Base-by-base conservation (phyloP, 2,113 vertebrate species). In the Tretioscincus oriximinensis region DNA sequence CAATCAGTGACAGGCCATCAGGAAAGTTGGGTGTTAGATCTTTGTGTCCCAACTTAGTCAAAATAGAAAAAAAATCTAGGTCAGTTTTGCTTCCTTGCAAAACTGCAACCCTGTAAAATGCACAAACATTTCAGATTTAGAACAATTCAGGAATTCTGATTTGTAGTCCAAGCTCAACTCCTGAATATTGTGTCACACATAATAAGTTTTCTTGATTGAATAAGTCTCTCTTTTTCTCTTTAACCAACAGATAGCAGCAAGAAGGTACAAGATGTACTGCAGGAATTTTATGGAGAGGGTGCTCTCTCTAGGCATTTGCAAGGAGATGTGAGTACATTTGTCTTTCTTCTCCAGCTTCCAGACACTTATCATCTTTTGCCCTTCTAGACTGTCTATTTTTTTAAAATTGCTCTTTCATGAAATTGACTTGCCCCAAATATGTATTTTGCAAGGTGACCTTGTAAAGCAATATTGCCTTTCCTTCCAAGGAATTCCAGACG, bases 231-330 rank as follows among this genome's bases (percentile, higher is more conserved):
- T 73, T 28, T 2, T 28, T 41, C 21, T 78, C 82, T 81, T 86
- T 83, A 70, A 58, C 51, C 31, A 20, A 14, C 94, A 99, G 98
- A 99, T 92, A 96, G 95, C 92, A 96, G 92, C 90, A 85, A 95
- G 91, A 97, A 96, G 89, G 97, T 99, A 90, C 97, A 97, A 86
- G 97, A 98, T 73, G 97, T 98, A 72, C 94, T 98, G 90, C 94
- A 90, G 91, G 95, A 97, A 78, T 97, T 98, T 73, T 91, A 95
- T 6, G 93, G 94, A 78, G 93, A 96, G 66, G 96, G 96, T 21
- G 81, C 91, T 1, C 91, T 97, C 91, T 92, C 94, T 68, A 91
- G 73, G 84, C 95, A 97, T 90, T 87, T 95, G 67, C 94, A 95
- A 21, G 96, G 95, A 90, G 96, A 97, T 94, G 97, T 98, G 93